Evolutionary conservation across 2,888 invertebrate species (phyloP).

Genomic region (Slavum lentiscoides): DNA sequence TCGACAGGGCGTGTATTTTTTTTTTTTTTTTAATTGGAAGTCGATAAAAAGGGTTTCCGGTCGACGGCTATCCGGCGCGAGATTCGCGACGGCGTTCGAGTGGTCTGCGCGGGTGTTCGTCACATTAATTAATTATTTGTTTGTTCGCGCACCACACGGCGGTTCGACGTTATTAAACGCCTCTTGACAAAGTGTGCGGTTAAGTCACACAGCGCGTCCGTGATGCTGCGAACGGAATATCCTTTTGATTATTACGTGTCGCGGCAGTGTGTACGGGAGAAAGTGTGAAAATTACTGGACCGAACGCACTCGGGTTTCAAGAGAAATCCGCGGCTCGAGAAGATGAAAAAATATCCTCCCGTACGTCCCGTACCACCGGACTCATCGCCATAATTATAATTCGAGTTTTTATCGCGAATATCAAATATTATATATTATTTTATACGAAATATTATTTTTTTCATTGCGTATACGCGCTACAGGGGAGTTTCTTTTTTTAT

Average conservation of each 20-base stretch:
- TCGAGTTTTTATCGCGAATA: too few species aligned
- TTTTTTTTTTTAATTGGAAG: constrained; percentile 39
- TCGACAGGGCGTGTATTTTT: too few species aligned
- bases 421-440: too few species aligned
- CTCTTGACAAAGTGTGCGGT: constrained; percentile 23
- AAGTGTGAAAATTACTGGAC: too few species aligned
- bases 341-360: too few species aligned
- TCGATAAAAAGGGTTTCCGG: constrained; percentile 44
- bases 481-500: too few species aligned
- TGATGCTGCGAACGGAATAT: neutral
- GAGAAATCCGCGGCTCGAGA: too few species aligned
- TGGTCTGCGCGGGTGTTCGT: constrained; percentile 28
- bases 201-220: constrained; percentile 1
- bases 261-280: neutral
- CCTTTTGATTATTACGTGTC: neutral
- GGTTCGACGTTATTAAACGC: constrained; percentile 41
- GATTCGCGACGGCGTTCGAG: constrained; percentile 9
- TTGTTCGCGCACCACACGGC: neutral
- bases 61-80: constrained; percentile 19
- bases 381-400: too few species aligned
- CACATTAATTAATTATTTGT: constrained; percentile 36
- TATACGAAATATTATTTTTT: too few species aligned
- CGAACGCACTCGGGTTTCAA: too few species aligned
- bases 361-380: too few species aligned
- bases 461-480: too few species aligned